Base-by-base conservation (phyloP, 2,113 vertebrate genomes). In the Asarcornis scutulata region DNA sequence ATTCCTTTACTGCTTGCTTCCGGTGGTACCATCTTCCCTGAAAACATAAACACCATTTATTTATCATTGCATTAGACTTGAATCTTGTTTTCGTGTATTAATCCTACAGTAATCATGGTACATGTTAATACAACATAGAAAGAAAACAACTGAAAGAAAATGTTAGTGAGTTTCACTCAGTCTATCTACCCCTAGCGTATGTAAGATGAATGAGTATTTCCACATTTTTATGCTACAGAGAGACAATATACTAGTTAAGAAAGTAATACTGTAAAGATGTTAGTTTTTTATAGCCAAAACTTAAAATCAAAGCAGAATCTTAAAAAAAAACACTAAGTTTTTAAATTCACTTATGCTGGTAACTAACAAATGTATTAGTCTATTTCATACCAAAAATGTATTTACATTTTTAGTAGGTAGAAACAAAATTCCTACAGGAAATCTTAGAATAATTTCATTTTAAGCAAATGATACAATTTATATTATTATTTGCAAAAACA, bases 1-100 rank as follows among this genome's bases (percentile, higher is more conserved):
- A 97, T 86, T 99, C 99, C 95, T 99, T 99, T 93, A 99, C 99
- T 52, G 98, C 98, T 97, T 99, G 98, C 95, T 98, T 99, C 94
- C 98, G 98, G 69, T 98, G 97, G 97, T 98, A 99, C 99, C 98
- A 99, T 93, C 98, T 99, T 93, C 98, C 99, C 99, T 99, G 93
- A 83, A 98, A 98, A 97, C 52, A 97, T 31, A 96, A 88, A 93
- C 69, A 84, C 5, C 10, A 82, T 76, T 86, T 78, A 76, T 93
- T 96, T 93, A 94, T 82, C 75, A 83, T 6, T 86, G 38, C 7
- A 50, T 42, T 88, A 92, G 17, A 83, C 34, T 53, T 80, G 40
- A 80, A 60, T 56, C 34, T 34, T 91, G 20, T 67, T 56, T 72
- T 18, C 40, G 4, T 50, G 9, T 38, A 72, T 29, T 40, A 79